phyloP scores from a whole-genome alignment of 2,797 vertebrate genomes.

The Molossus molossus region DNA sequence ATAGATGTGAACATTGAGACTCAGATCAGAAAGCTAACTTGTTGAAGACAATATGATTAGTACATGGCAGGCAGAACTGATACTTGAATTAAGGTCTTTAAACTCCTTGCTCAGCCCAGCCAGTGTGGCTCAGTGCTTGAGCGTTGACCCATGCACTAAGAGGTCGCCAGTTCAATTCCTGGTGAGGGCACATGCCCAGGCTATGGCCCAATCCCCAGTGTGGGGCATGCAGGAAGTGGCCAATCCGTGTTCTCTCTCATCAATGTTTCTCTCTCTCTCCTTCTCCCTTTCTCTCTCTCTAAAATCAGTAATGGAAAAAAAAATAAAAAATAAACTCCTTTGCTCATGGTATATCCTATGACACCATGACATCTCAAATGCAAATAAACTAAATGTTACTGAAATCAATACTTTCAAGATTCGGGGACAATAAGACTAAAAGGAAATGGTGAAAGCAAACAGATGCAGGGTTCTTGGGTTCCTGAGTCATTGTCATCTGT shows the following conservation, averaged over 20 bases:
- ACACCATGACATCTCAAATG: neutral
- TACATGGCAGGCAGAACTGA: neutral
- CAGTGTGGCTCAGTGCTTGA: too few species aligned
- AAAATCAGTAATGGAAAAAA: too few species aligned
- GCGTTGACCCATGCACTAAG: too few species aligned
- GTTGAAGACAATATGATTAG: neutral
- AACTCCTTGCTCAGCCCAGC: neutral
- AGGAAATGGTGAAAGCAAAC: neutral
- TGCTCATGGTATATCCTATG: neutral
- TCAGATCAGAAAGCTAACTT: neutral
- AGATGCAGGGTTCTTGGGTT: neutral
- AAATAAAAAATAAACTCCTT: neutral
- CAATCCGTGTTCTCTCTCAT: too few species aligned
- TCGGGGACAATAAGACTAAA: neutral
- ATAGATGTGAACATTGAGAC: neutral
- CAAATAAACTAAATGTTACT: neutral
- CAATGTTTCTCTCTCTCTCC: too few species aligned
- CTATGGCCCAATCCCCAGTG: too few species aligned
- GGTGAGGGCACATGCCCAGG: too few species aligned
- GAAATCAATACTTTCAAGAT: neutral
- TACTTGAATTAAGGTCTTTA: neutral
- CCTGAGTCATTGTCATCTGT: fast-evolving
- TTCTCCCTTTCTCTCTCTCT: too few species aligned
- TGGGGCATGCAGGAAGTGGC: too few species aligned
- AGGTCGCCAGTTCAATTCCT: too few species aligned